phyloP scores from a whole-genome alignment of 2,888 invertebrate genomes.

The Willowsia nigromaculata region DNA sequence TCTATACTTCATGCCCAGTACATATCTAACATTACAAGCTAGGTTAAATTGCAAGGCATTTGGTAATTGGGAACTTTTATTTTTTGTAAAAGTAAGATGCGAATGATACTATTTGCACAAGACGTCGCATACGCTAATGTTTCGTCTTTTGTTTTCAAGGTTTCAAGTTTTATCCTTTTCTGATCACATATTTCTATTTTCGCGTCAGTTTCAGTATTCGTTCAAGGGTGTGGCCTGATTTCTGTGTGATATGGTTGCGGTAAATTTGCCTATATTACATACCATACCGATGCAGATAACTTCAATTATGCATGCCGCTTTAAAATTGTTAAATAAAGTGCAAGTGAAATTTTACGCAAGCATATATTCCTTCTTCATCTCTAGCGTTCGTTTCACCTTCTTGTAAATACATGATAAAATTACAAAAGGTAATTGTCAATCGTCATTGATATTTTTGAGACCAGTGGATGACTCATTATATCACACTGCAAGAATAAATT shows the following conservation, averaged over 20 bases:
- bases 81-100: background rate
- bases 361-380: background rate
- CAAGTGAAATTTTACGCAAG: constrained; percentile 51
- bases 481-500: too few relatives aligned
- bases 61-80: too few relatives aligned
- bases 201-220: background rate
- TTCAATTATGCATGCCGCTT: background rate
- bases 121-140: background rate
- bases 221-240: constrained; percentile 62
- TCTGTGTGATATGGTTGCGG: constrained; percentile 50
- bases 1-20: too few relatives aligned
- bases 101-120: constrained; percentile 8
- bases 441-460: background rate
- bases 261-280: background rate
- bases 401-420: background rate
- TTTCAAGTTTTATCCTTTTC: constrained; percentile 22
- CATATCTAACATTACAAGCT: too few relatives aligned
- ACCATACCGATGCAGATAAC: background rate
- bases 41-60: too few relatives aligned
- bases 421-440: constrained; percentile 33
- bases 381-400: background rate
- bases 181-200: background rate
- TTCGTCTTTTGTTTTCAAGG: constrained; percentile 18
- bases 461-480: constrained; percentile 19
- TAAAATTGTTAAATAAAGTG: background rate